Percentiles rank a stretch among this genome's conserved stretches.
phyloP scores from a whole-genome alignment of 2,888 invertebrate species.

The Hemicrepidius hirtus region DNA sequence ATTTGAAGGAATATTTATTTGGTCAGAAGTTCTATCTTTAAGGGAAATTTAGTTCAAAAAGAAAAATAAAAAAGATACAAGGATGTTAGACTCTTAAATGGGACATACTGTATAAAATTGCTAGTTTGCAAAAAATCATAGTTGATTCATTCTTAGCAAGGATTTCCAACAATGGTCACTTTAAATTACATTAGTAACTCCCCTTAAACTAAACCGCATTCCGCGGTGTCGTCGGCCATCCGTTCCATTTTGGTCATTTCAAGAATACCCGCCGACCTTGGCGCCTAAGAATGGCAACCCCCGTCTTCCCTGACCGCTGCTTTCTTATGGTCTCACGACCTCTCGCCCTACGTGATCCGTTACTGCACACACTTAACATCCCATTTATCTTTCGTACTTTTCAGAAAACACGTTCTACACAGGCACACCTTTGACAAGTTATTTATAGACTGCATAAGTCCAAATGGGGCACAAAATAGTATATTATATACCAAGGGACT shows the following conservation, averaged over 20 bases:
- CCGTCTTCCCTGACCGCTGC: slow-evolving; percentile 49
- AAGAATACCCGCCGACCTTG: slow-evolving; percentile 61
- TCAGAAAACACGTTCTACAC: slow-evolving; percentile 5
- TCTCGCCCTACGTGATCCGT: slow-evolving; percentile 54
- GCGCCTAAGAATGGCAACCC: slow-evolving; percentile 58
- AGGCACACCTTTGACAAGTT: slow-evolving; percentile 10
- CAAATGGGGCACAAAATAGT: background rate
- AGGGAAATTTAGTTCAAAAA: too few species aligned
- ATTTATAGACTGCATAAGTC: slow-evolving; percentile 1
- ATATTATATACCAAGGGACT: too few species aligned
- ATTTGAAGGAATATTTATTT: too few species aligned
- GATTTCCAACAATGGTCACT: slow-evolving; percentile 2
- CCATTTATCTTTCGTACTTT: slow-evolving; percentile 20
- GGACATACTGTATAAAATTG: too few species aligned
- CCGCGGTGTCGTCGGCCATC: slow-evolving; percentile 48
- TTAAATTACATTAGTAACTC: slow-evolving; percentile 9
- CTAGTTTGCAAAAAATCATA: too few species aligned
- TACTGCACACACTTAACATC: slow-evolving; percentile 34
- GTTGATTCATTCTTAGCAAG: background rate
- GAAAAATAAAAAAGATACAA: too few species aligned
- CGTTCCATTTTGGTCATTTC: slow-evolving; percentile 59
- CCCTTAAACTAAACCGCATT: slow-evolving; percentile 36
- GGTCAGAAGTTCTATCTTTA: too few species aligned
- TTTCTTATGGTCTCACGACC: slow-evolving; percentile 58
- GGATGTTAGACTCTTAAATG: too few species aligned